These are phyloP conservation scores for Tinea semifulvella DNA, from an alignment of 2,888 invertebrate species.

Conservation along the genomic window DNA sequence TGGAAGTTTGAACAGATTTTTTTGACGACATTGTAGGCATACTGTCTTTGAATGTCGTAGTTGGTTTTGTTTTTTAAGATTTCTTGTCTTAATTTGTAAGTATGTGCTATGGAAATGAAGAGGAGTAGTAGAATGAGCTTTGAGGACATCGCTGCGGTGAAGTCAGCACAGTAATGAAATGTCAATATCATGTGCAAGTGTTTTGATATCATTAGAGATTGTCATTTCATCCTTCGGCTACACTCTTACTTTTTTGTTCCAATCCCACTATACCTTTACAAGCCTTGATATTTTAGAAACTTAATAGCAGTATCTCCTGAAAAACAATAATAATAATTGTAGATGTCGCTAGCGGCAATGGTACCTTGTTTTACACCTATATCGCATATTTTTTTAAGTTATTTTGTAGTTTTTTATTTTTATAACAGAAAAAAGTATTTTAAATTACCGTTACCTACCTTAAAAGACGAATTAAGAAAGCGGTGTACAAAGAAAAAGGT, in stretches of 20 bases:
- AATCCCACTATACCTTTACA: too few relatives aligned
- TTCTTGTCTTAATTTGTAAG: neutral
- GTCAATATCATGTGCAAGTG: neutral
- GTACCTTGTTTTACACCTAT: too few relatives aligned
- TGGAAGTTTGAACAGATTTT: slow-evolving; percentile 48
- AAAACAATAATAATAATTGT: too few relatives aligned
- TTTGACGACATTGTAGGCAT: slow-evolving; percentile 42
- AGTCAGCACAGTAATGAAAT: neutral
- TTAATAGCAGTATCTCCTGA: too few relatives aligned
- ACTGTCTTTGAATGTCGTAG: slow-evolving; percentile 19
- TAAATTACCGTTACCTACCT: too few relatives aligned
- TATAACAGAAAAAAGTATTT: too few relatives aligned
- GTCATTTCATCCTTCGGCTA: neutral
- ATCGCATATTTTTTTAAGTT: too few relatives aligned
- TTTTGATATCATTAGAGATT: slow-evolving; percentile 3
- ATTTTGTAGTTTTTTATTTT: too few relatives aligned
- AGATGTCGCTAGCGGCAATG: too few relatives aligned
- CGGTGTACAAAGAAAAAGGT: too few relatives aligned
- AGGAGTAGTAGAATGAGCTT: neutral
- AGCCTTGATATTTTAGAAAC: too few relatives aligned
- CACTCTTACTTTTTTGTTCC: neutral
- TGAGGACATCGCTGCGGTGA: neutral
- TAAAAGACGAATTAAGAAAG: too few relatives aligned
- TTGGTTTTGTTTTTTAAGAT: neutral
- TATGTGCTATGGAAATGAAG: neutral